Evolutionary conservation across 2,888 invertebrate genomes (phyloP).

Genomic region (Myopa testacea): DNA sequence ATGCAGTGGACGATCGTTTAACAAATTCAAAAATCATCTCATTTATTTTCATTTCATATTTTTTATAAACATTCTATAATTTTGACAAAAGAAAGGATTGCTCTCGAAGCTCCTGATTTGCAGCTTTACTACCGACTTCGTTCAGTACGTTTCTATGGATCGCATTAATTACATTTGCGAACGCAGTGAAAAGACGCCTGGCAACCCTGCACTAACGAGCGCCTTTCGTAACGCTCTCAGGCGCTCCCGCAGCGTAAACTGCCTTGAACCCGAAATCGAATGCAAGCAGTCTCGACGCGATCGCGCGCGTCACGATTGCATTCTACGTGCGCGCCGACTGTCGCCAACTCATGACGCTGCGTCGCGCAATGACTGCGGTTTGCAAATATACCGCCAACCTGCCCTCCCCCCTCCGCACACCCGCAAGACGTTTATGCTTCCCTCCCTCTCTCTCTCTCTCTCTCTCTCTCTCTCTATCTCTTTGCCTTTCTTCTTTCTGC

Average conservation of each 20-base stretch:
- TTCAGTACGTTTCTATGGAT: too few species aligned
- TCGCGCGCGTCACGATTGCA: neutral
- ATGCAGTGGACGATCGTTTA: too few species aligned
- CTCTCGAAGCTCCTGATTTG: too few species aligned
- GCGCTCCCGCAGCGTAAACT: slow-evolving; percentile 18
- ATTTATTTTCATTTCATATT: too few species aligned
- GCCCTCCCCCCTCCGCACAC: neutral
- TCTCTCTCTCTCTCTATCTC: neutral
- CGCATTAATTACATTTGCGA: neutral
- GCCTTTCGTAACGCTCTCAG: neutral
- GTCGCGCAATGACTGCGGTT: neutral
- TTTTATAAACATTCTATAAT: too few species aligned
- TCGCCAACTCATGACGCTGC: slow-evolving; percentile 11
- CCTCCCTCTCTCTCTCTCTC: neutral
- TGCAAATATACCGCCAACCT: neutral
- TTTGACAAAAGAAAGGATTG: too few species aligned
- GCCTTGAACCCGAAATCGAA: slow-evolving; percentile 27
- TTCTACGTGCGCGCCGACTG: neutral
- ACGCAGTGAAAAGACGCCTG: neutral
- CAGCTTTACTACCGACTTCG: too few species aligned
- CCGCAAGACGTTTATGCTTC: neutral
- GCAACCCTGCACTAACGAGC: neutral
- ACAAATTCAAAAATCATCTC: too few species aligned
- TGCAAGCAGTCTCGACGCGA: slow-evolving; percentile 1
- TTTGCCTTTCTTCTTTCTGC: neutral